phyloP scores from a whole-genome alignment of 2,888 invertebrate species.

The Meiosimyza platycephala region DNA sequence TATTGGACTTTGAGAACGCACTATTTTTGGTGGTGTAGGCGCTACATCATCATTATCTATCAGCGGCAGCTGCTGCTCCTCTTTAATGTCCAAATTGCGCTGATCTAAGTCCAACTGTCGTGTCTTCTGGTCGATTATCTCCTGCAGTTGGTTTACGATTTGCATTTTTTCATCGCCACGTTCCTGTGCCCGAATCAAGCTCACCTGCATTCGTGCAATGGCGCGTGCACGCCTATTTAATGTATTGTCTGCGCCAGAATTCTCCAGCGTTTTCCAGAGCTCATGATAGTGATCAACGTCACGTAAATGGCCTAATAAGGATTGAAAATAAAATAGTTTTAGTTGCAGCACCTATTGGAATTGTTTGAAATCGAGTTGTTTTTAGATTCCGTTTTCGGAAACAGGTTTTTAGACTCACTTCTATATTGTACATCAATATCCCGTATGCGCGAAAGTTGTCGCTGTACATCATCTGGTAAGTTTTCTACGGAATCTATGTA shows the following conservation, averaged over 20 bases:
- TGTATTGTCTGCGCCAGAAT: conserved; percentile 67
- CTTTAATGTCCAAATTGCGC: conserved; percentile 84
- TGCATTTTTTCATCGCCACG: conserved; percentile 94
- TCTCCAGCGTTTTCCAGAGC: conserved; percentile 60
- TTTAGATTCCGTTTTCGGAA: not conserved
- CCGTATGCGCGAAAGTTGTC: conserved; percentile 90
- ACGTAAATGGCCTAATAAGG: conserved; percentile 67
- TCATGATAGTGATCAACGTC: conserved; percentile 79
- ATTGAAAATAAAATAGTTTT: not conserved
- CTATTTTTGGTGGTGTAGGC: conserved; percentile 50
- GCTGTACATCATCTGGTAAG: conserved; percentile 93
- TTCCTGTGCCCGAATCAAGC: conserved; percentile 90
- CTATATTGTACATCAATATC: conserved; percentile 92
- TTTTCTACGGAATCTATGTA: conserved; percentile 97
- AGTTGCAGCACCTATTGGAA: too few species aligned
- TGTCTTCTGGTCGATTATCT: conserved; percentile 91
- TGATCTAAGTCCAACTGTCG: conserved; percentile 88
- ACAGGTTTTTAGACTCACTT: conserved; percentile 70
- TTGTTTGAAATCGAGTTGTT: not conserved
- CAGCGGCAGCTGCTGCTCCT: conserved; percentile 66
- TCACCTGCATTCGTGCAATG: conserved; percentile 82
- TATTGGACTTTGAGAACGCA: conserved; percentile 57
- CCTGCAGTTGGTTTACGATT: conserved; percentile 86
- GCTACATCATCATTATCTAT: conserved; percentile 43
- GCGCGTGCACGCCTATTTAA: conserved; percentile 70